A percentile compares a stretch with the other conserved stretches of the same genome.
Evolutionary conservation across 2,888 invertebrate species (phyloP).

Genomic region (Tanaodytes sp.): DNA sequence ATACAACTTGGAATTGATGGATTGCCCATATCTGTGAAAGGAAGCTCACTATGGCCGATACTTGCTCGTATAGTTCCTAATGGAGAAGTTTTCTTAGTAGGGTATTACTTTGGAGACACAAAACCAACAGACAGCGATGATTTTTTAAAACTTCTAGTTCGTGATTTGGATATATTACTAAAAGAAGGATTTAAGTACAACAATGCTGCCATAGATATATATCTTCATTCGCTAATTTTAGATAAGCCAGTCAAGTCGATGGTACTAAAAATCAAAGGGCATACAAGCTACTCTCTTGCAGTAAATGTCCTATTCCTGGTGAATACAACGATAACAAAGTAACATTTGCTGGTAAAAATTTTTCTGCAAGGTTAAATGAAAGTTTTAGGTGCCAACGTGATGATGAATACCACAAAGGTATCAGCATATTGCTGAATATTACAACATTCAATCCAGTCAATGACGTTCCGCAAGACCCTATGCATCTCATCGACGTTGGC

Average conservation of each 20-base stretch:
- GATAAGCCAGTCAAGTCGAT: conserved; percentile 22
- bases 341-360: conserved; percentile 9
- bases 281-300: conserved; percentile 17
- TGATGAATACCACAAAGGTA: conserved; percentile 7
- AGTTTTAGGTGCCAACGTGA: neutral
- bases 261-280: conserved; percentile 12
- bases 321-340: neutral
- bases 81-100: conserved; percentile 12
- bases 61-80: conserved; percentile 9
- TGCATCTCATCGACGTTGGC: conserved; percentile 7
- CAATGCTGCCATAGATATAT: neutral
- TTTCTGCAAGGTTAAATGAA: conserved; percentile 2
- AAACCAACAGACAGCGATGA: conserved; percentile 11
- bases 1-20: conserved; percentile 20
- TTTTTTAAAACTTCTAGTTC: conserved; percentile 10
- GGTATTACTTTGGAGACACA: conserved; percentile 15
- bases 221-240: conserved; percentile 12
- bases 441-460: neutral
- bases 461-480: conserved; percentile 16
- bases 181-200: conserved; percentile 1
- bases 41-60: conserved; percentile 20
- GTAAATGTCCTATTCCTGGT: conserved; percentile 16
- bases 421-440: neutral
- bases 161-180: conserved; percentile 1
- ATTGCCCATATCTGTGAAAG: conserved; percentile 3